Evolutionary conservation across 1,140 invertebrate species (phyloP), one percentile per base, ranked within the genome.

Genomic region (Gryon sp.): DNA sequence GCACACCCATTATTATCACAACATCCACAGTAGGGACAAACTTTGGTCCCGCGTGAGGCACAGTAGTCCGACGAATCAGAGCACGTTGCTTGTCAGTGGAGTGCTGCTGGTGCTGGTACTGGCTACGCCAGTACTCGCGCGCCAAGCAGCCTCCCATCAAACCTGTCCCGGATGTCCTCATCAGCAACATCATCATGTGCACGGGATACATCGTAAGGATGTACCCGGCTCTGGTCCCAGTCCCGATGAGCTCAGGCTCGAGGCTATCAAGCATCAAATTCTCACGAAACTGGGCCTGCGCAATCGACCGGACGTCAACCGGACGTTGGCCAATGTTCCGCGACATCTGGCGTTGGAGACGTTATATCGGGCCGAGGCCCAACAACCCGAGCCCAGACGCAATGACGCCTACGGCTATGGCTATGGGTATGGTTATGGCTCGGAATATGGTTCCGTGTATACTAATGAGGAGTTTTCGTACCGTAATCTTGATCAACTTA

Each of bases 261-360:
- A 95, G 80, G 92, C 93, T 1, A 94, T 95, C 76, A 94, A 95
- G 81, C 90, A 91, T 38, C 93, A 95, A 84, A 95, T 95, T 66
- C 86, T 95, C 8, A 91, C 90, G 4, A 95, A 95, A 83, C 89
- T 95, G 53, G 93, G 93, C 3, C 87, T 95, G 11, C 90, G 90
- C 30, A 85, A 86, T 6, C 91, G 92, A 57, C 94, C 94, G 12
- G 94, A 94, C 79, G 91, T 95, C 12, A 93, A 92, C 4, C 86
- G 90, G 38, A 91, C 91, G 6, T 84, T 93, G 46, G 84, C 86
- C 78, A 89, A 74, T 20, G 88, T 91, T 6, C 92, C 93, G 0
- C 88, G 90, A 55, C 91, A 94, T 52, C 86, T 94, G 20, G 91
- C 94, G 7, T 86, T 93, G 76, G 91, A 94, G 75, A 94, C 93